These are phyloP conservation scores for Labeo catla DNA, from an alignment of 2,113 vertebrate species.

Conservation along the genomic window DNA sequence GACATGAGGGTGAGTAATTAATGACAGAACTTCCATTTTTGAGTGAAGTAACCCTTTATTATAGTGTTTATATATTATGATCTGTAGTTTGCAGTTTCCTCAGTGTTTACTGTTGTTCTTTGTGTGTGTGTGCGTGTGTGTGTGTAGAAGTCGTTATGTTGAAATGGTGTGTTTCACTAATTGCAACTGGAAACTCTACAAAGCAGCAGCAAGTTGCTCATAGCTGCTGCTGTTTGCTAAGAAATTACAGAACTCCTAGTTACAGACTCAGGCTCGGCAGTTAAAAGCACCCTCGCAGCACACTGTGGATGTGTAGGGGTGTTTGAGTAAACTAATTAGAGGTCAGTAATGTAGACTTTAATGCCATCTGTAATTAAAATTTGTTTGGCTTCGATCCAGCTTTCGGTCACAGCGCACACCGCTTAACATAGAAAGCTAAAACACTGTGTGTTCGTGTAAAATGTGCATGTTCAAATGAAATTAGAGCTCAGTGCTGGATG, in stretches of 20 bases:
- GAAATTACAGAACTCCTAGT: slow-evolving; percentile 43
- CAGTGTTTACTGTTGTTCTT: background rate
- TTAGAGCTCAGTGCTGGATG: slow-evolving; percentile 18
- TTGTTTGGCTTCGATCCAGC: slow-evolving; percentile 46
- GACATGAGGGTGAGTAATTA: no score
- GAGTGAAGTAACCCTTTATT: no score
- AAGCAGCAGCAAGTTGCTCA: slow-evolving; percentile 18
- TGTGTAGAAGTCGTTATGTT: background rate
- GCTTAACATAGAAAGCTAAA: slow-evolving; percentile 18
- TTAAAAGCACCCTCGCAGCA: background rate
- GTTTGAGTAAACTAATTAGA: slow-evolving; percentile 52
- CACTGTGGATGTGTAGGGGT: background rate
- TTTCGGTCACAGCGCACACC: slow-evolving; percentile 12
- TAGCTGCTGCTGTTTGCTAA: slow-evolving; percentile 36
- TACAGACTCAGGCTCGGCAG: slow-evolving; percentile 30
- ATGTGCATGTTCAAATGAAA: background rate
- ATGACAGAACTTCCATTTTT: no score
- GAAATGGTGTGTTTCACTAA: slow-evolving; percentile 1
- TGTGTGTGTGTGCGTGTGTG: background rate
- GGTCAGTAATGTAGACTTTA: slow-evolving; percentile 37
- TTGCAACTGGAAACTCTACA: slow-evolving; percentile 37
- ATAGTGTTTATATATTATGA: background rate
- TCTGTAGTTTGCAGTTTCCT: background rate
- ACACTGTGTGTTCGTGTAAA: background rate
- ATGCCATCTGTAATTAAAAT: slow-evolving; percentile 57